Percentiles rank a stretch among this genome's conserved stretches.
Evolutionary conservation across 2,797 vertebrate species (phyloP).

Genomic region (Sorex maritimensis): DNA sequence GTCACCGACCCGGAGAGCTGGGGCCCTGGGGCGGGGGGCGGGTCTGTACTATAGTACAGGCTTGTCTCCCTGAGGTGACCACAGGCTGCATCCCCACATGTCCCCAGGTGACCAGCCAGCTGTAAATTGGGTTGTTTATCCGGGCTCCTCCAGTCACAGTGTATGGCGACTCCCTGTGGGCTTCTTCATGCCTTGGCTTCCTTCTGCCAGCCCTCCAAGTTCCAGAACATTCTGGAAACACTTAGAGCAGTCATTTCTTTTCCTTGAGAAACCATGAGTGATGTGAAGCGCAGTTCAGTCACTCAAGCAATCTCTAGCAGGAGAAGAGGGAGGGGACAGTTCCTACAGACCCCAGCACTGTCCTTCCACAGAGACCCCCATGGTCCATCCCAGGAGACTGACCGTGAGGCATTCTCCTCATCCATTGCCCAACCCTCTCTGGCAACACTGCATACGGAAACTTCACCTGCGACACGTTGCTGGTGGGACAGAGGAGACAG

Average conservation of each 20-base stretch:
- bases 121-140: slow-evolving; percentile 23
- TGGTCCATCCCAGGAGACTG: not conserved
- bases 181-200: not conserved
- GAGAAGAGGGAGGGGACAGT: not conserved
- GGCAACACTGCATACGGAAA: not conserved
- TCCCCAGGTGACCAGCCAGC: not conserved
- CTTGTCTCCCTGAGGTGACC: not conserved
- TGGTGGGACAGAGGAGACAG: too few species aligned
- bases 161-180: not conserved
- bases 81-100: fast-evolving
- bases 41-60: too few species aligned
- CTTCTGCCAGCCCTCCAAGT: slow-evolving; percentile 33
- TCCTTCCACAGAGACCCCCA: not conserved
- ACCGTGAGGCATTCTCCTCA: not conserved
- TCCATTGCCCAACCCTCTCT: not conserved
- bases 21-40: not conserved
- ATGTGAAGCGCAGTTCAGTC: not conserved
- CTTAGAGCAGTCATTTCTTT: slow-evolving; percentile 22
- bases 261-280: slow-evolving; percentile 27
- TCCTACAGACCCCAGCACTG: not conserved
- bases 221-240: not conserved
- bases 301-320: not conserved
- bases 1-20: not conserved
- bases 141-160: not conserved
- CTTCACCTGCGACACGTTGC: not conserved